Percentiles rank a stretch among this genome's conserved stretches.
Conservation (phyloP, 2,888 invertebrate species). For the Leptinotarsa peninsularis region DNA sequence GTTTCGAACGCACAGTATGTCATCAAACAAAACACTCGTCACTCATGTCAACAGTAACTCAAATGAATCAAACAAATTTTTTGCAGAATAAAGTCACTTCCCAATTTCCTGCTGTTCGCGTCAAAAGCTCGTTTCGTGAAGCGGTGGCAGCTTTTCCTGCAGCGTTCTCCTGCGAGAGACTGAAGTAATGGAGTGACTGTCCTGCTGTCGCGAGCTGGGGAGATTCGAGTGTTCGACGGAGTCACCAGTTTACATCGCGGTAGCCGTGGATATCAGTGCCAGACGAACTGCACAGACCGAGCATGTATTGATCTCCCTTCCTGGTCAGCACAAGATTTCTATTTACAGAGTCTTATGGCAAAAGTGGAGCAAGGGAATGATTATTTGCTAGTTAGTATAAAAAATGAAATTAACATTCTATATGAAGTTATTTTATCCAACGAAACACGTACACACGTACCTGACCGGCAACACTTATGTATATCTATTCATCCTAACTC, state of each 20-base stretch:
- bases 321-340: neutral
- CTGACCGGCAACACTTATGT: too few relatives aligned
- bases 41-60: neutral
- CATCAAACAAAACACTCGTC: slow-evolving; percentile 8
- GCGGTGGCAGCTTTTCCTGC: slow-evolving; percentile 26
- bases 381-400: too few relatives aligned
- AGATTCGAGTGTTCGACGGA: slow-evolving; percentile 35
- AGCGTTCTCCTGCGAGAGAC: slow-evolving; percentile 18
- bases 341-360: too few relatives aligned
- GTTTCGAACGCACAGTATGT: slow-evolving; percentile 15
- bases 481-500: too few relatives aligned
- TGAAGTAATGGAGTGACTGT: slow-evolving; percentile 30
- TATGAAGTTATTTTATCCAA: too few relatives aligned
- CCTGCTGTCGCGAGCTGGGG: slow-evolving; percentile 38
- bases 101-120: neutral
- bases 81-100: too few relatives aligned
- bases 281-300: slow-evolving; percentile 29
- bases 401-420: too few relatives aligned
- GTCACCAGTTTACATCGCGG: slow-evolving; percentile 31
- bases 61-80: too few relatives aligned
- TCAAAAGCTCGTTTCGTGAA: slow-evolving; percentile 7
- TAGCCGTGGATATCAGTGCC: slow-evolving; percentile 23
- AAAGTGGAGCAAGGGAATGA: too few relatives aligned
- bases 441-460: too few relatives aligned
- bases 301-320: neutral